Conservation (phyloP, 2,797 vertebrate species). For the Sebastes matsubarae region DNA sequence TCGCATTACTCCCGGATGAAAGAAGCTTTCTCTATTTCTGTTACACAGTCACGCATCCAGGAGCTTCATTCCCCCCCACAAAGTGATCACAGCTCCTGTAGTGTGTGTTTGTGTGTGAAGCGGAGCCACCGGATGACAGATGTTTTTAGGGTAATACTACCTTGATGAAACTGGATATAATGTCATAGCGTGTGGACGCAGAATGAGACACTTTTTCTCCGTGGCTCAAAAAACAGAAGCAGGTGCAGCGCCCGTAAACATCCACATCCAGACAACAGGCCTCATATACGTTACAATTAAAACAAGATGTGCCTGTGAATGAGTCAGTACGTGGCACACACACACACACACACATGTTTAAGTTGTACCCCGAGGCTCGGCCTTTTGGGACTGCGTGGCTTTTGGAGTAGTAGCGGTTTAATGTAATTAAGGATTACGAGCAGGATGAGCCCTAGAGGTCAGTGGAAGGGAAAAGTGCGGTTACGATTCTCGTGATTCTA, state of each 20-base stretch:
- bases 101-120: constrained; percentile 41
- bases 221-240: constrained; percentile 70
- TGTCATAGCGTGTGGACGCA: constrained; percentile 24
- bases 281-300: constrained; percentile 59
- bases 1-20: constrained; percentile 52
- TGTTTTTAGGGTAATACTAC: constrained; percentile 39
- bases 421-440: constrained; percentile 66
- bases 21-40: constrained; percentile 36
- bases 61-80: constrained; percentile 29
- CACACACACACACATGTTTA: constrained; percentile 21
- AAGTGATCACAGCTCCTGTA: constrained; percentile 50
- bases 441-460: constrained; percentile 67
- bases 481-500: constrained; percentile 56
- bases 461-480: constrained; percentile 50
- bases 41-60: constrained; percentile 26
- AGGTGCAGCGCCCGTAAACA: constrained; percentile 70
- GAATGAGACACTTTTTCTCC: constrained; percentile 25
- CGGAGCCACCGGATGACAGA: constrained; percentile 43
- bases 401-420: constrained; percentile 55
- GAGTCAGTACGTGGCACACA: constrained; percentile 39
- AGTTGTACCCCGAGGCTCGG: constrained; percentile 41
- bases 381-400: constrained; percentile 26
- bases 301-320: constrained; percentile 67
- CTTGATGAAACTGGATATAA: constrained; percentile 34
- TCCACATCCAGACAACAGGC: constrained; percentile 47